Evolutionary conservation across 2,888 invertebrate genomes (phyloP), one percentile per base, ranked within the genome.

Genomic region (Drosophila sordidula): DNA sequence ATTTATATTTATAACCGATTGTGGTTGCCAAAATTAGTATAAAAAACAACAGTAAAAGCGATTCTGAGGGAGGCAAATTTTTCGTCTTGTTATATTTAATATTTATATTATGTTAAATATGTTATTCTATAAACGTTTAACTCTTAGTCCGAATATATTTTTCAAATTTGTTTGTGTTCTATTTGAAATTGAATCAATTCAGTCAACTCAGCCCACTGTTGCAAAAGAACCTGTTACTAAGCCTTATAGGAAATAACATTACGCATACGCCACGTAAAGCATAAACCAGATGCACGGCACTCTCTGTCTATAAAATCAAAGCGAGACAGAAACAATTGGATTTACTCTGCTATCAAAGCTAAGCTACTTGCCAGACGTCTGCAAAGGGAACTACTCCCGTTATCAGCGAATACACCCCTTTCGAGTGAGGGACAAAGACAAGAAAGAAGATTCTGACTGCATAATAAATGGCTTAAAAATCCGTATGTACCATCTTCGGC

Each of bases 261-360:
- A 73, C 63, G 59, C 59, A 75, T 75, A 77, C 78, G 75, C 59
- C 34, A 59, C 49, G 52, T 63, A 18, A 36, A 47, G 52, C 61
- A 62, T 36, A n/a, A 55, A 55, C 39, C 51, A 55, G 58, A 61
- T 74, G 32, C 25, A 56, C 12, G 49, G 6, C 32, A 39, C 44
- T 55, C 14, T 44, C 25, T 45, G 16, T 47, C 38, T 49, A 34
- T 38, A 26, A 46, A 49, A 42, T 64, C 62, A 63, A 59, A 51
- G 47, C 55, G 8, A 74, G 52, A 56, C 51, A 18, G 36, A 75
- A 34, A 68, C 70, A 81, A 78, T 78, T 75, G 81, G 66, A 81
- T 81, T 78, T 70, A 56, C 39, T 55, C 25, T 38, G 57, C 58
- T 56, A 54, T 62, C 61, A 58, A 42, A 51, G 63, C 56, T 65